Evolutionary conservation across 1,140 invertebrate species (phyloP).

Genomic region (Megalopta genalis): DNA sequence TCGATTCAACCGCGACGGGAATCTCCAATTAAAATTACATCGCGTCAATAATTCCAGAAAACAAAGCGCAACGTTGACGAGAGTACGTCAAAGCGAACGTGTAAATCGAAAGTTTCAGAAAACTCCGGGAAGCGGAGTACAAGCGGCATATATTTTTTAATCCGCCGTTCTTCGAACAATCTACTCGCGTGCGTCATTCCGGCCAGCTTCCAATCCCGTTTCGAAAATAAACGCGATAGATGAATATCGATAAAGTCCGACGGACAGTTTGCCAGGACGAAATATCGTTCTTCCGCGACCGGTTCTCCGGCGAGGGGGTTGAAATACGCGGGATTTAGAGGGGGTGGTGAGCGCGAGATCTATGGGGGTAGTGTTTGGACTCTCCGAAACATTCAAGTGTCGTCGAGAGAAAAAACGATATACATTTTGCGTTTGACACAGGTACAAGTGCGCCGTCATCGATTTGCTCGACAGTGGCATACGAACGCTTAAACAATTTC

Average conservation of each 20-base stretch:
- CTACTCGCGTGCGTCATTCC: too few relatives aligned
- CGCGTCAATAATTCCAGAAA: too few relatives aligned
- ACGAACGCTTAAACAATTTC: conserved; percentile 7
- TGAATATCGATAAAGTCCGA: neutral
- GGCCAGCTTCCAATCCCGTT: neutral
- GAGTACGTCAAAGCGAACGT: too few relatives aligned
- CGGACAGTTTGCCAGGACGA: neutral
- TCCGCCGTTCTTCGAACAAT: too few relatives aligned
- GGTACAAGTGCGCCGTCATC: conserved; percentile 64
- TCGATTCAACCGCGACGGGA: too few relatives aligned
- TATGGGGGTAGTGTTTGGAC: neutral
- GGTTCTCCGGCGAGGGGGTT: neutral
- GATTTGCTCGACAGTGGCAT: conserved; percentile 50
- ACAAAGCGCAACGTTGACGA: too few relatives aligned
- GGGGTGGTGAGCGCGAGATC: neutral
- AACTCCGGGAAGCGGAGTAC: too few relatives aligned
- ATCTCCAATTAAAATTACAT: too few relatives aligned
- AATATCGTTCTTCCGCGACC: neutral
- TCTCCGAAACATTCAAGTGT: conserved; percentile 29
- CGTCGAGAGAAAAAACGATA: conserved; percentile 42
- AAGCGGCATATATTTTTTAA: too few relatives aligned
- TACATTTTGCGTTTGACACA: conserved; percentile 61
- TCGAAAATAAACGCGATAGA: neutral
- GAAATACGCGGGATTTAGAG: neutral
- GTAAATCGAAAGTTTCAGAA: too few relatives aligned